phyloP scores from a whole-genome alignment of 2,113 vertebrate genomes.

The Hypocryptadius cinnamomeus region DNA sequence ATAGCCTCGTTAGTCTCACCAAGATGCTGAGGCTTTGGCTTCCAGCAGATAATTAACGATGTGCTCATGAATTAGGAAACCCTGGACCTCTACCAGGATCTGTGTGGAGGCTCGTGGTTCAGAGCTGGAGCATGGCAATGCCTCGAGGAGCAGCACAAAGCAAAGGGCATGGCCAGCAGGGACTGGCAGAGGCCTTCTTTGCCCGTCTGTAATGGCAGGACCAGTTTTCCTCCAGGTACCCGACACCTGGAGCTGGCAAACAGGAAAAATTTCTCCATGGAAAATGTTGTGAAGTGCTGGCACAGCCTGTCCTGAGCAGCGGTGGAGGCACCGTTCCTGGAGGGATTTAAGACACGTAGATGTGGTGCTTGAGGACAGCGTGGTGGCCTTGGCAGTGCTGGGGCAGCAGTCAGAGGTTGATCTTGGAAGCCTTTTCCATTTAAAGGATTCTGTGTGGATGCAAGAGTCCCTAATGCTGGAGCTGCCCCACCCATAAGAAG shows the following conservation, averaged over 20 bases:
- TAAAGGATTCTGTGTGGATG: fast-evolving
- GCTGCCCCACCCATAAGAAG: not conserved
- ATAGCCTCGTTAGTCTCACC: constrained; percentile 4
- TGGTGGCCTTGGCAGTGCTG: not conserved
- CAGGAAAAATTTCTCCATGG: not conserved
- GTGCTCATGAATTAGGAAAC: constrained; percentile 8
- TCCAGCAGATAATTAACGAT: constrained; percentile 17
- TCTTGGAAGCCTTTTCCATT: not conserved
- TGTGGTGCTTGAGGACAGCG: not conserved
- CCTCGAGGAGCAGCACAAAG: not conserved
- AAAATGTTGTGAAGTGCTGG: not conserved
- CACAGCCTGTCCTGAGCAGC: not conserved
- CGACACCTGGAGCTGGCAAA: not conserved
- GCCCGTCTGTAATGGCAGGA: no score
- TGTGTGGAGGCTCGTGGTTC: not conserved
- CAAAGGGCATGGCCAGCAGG: fast-evolving
- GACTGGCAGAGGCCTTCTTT: not conserved
- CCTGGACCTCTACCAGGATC: constrained; percentile 13
- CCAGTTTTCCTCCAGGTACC: not conserved
- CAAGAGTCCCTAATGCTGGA: not conserved
- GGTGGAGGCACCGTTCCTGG: not conserved
- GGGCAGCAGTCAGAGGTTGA: not conserved
- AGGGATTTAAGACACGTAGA: not conserved
- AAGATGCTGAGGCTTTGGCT: not conserved
- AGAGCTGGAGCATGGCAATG: not conserved